Evolutionary conservation across 2,888 invertebrate species (phyloP).

Genomic region (Plagodis pulveraria): DNA sequence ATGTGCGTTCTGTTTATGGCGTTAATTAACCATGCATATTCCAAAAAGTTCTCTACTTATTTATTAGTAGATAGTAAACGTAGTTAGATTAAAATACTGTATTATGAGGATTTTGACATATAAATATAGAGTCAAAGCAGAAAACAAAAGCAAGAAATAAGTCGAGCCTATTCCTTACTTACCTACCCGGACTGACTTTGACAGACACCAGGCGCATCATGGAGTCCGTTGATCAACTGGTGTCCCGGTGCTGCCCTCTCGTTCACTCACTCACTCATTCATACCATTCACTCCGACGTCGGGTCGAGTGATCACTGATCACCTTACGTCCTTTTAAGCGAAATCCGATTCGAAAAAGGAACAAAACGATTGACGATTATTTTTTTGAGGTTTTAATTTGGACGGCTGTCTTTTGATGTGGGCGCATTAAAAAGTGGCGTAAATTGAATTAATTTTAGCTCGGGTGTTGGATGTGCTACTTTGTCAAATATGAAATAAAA

Average conservation of each 20-base stretch:
- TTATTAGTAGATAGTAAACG: no score
- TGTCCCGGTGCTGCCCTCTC: conserved; percentile 69
- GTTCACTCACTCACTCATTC: conserved; percentile 65
- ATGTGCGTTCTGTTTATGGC: no score
- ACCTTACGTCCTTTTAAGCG: conserved; percentile 64
- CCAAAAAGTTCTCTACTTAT: no score
- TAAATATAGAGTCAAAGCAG: background rate
- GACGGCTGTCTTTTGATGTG: conserved; percentile 25
- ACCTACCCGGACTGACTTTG: conserved; percentile 61
- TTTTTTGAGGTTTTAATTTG: conserved; percentile 31
- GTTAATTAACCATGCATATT: no score
- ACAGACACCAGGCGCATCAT: conserved; percentile 76
- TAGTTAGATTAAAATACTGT: no score
- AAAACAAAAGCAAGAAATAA: conserved; percentile 5
- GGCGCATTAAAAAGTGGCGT: conserved; percentile 1
- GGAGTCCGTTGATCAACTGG: conserved; percentile 75
- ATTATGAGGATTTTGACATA: no score
- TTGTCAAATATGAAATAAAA: no score
- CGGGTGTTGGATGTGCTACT: no score
- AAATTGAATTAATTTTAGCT: background rate
- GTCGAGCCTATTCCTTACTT: conserved; percentile 55
- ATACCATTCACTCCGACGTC: conserved; percentile 64
- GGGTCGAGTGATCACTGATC: conserved; percentile 80
- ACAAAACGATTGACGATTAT: conserved; percentile 40
- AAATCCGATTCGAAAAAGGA: conserved; percentile 56